Evolutionary conservation across 2,113 vertebrate species (phyloP).

Genomic region (Phyllostomus discolor): DNA sequence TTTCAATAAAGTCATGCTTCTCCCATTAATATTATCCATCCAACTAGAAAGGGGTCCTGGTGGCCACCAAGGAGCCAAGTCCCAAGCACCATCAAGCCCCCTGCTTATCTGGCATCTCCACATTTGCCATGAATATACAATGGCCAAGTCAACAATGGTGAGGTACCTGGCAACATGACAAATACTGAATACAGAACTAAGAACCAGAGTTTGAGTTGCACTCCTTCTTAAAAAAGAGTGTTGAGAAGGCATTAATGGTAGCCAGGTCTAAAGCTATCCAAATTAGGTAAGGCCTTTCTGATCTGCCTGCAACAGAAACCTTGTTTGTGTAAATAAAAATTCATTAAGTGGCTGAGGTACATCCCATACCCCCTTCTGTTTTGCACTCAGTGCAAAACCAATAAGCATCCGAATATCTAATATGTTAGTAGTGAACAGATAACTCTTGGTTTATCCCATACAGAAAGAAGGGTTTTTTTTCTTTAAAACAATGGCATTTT

Average conservation of each 20-base stretch:
- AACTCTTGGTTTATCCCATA: background rate
- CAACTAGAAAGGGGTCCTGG: background rate
- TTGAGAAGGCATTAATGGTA: background rate
- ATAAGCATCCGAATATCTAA: background rate
- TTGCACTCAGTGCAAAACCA: background rate
- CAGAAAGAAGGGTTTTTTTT: background rate
- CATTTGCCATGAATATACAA: background rate
- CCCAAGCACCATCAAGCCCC: background rate
- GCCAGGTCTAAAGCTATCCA: background rate
- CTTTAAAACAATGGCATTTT: background rate
- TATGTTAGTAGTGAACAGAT: background rate
- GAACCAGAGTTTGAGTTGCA: background rate
- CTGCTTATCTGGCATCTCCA: background rate
- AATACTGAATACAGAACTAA: background rate
- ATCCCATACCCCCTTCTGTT: background rate
- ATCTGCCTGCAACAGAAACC: accelerated
- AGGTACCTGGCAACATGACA: background rate
- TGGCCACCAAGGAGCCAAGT: background rate
- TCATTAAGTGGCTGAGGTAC: background rate
- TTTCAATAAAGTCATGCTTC: background rate
- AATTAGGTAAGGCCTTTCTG: background rate
- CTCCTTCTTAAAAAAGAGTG: background rate
- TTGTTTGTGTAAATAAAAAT: background rate
- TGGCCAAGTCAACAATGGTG: background rate
- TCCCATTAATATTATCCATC: background rate